A percentile compares a stretch with the other conserved stretches of the same genome.
Evolutionary conservation across 92 coral and sea anemone species (phyloP).

Genomic region (Chrysogorgia sp.): DNA sequence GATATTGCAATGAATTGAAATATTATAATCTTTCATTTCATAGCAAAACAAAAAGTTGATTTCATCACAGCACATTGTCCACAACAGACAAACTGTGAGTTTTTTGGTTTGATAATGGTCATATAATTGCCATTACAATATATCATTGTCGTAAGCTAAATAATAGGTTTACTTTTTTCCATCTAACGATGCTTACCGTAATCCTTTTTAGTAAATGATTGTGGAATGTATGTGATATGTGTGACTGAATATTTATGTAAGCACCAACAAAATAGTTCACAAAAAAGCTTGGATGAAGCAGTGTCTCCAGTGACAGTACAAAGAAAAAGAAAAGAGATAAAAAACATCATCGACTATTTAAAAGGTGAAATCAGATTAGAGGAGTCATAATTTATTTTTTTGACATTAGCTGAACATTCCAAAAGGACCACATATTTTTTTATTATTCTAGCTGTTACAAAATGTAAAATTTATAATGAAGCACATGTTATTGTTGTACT

Average conservation of each 20-base stretch:
- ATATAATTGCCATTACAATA: no score
- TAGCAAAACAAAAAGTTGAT: conserved; percentile 49
- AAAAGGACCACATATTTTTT: no score
- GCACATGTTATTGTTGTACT: no score
- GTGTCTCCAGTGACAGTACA: conserved; percentile 37
- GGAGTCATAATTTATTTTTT: no score
- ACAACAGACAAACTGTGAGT: conserved; percentile 83
- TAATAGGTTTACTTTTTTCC: no score
- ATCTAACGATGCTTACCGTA: neutral
- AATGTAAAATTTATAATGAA: no score
- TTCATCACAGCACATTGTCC: conserved; percentile 69
- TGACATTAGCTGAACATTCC: no score
- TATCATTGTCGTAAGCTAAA: no score
- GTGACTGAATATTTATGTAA: conserved; percentile 73
- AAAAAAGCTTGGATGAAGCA: neutral
- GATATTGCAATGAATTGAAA: neutral
- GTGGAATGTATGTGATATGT: conserved; percentile 84
- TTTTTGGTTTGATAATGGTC: no score
- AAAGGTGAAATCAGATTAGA: neutral
- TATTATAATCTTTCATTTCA: conserved; percentile 3
- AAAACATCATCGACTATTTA: conserved; percentile 28
- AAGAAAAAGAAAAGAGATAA: conserved; percentile 40
- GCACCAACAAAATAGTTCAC: conserved; percentile 37
- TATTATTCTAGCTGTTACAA: no score
- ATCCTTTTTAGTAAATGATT: conserved; percentile 68